Conservation (phyloP, 1,140 invertebrate genomes). For the Laupala kohalensis region DNA sequence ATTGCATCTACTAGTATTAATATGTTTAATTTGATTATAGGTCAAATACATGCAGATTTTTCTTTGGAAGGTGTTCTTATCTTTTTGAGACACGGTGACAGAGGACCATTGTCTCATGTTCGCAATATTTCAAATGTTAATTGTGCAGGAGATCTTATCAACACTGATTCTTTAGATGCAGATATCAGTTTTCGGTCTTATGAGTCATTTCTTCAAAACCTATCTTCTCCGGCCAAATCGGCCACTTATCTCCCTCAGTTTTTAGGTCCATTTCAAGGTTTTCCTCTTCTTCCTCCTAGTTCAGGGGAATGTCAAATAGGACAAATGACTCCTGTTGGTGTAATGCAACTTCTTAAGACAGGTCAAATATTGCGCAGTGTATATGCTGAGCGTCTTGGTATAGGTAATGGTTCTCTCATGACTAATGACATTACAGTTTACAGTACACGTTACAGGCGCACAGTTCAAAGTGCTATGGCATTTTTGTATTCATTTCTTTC, state of each 20-base stretch:
- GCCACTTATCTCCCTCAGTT: slow-evolving; percentile 49
- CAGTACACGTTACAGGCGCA: slow-evolving; percentile 72
- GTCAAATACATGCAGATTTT: slow-evolving; percentile 44
- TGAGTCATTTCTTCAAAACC: slow-evolving; percentile 26
- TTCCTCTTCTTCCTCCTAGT: slow-evolving; percentile 53
- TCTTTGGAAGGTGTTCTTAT: slow-evolving; percentile 63
- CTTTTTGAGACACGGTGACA: slow-evolving; percentile 74
- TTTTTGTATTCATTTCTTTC: slow-evolving; percentile 63
- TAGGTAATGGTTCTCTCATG: slow-evolving; percentile 32
- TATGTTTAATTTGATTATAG: slow-evolving; percentile 25
- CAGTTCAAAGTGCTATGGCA: slow-evolving; percentile 76
- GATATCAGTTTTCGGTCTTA: slow-evolving; percentile 25
- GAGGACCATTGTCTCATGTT: slow-evolving; percentile 68
- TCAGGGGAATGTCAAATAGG: slow-evolving; percentile 40
- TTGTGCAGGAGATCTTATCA: slow-evolving; percentile 45
- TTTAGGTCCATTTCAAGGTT: slow-evolving; percentile 68
- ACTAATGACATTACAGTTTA: slow-evolving; percentile 55
- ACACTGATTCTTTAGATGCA: slow-evolving; percentile 13
- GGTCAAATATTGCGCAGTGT: slow-evolving; percentile 54
- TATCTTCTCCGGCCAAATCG: slow-evolving; percentile 36
- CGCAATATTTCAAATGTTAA: slow-evolving; percentile 59
- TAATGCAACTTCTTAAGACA: slow-evolving; percentile 60
- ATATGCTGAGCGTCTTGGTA: slow-evolving; percentile 45
- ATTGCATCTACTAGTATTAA: slow-evolving; percentile 24
- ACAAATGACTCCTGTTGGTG: slow-evolving; percentile 55